A percentile compares a stretch with the other conserved stretches of the same genome.
phyloP scores from a whole-genome alignment of 2,797 vertebrate genomes.

The Dromococcyx pavoninus region DNA sequence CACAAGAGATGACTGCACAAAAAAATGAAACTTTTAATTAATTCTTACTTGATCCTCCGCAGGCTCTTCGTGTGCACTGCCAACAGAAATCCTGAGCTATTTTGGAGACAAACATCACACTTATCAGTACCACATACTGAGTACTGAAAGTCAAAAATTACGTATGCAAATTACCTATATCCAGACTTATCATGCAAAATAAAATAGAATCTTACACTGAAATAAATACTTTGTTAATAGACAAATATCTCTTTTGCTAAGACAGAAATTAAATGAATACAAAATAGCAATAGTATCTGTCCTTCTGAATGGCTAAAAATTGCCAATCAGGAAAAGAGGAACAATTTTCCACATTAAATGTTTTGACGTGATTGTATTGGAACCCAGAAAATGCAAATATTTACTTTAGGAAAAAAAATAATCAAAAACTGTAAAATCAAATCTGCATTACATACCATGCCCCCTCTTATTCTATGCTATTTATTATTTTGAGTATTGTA shows the following conservation, averaged over 20 bases:
- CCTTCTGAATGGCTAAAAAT: not conserved
- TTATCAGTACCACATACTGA: not conserved
- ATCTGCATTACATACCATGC: not conserved
- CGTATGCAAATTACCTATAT: not conserved
- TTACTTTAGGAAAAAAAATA: not conserved
- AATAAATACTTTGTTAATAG: not conserved
- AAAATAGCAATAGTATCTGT: not conserved
- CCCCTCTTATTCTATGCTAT: not conserved
- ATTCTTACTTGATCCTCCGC: not conserved
- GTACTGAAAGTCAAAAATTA: not conserved
- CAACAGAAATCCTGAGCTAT: not conserved
- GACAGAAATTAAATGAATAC: not conserved
- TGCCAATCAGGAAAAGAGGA: not conserved
- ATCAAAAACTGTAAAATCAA: not conserved
- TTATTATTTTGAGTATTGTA: not conserved
- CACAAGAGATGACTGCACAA: not conserved
- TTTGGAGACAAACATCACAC: not conserved
- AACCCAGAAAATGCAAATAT: not conserved
- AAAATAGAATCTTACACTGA: not conserved
- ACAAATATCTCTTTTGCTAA: not conserved
- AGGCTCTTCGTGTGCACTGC: not conserved
- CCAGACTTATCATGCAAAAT: not conserved
- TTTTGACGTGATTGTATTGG: not conserved
- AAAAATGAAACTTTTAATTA: not conserved
- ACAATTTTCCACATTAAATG: not conserved